Base-by-base conservation (phyloP, 1,140 invertebrate genomes). In the Chironomus tepperi region DNA sequence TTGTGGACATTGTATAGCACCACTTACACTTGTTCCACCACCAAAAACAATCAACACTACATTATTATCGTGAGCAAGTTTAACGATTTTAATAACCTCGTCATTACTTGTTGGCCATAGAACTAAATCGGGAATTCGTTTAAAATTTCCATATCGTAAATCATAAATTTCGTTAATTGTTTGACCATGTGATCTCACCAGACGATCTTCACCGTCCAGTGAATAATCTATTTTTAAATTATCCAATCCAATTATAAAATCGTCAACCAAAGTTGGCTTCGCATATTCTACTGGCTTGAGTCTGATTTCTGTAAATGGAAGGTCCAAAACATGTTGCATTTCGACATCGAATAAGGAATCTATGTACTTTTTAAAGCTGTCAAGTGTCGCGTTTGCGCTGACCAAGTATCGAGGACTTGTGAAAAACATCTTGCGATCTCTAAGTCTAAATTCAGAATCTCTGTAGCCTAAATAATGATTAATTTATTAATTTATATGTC, bases 21-120 rank as follows among this genome's bases (percentile, higher is more conserved):
- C 85, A 12, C 89, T 87, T 1, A 92, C 90, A 80, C 86, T 89
- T 3, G 90, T 92, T 2, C 90, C 90, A 72, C 89, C 90, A 72
- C 90, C 90, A 83, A 88, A 90, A 73, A 90, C 90, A 77, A 92
- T 91, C 8, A 92, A 82, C 1, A 87, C 88, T 19, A 89, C 84
- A 80, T 89, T 84, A 76, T 86, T 80, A 74, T 85, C 79, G 73
- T 81, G 79, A 0, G 88, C 89, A n/a, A 88, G 76, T 47, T 86
- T 80, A 1, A 91, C 87, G 47, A 91, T 78, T 76, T 84, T 83
- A 65, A 86, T 84, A n/a, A 88, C 87, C 73, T 88, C 83, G 43
- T 85, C 81, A 78, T 89, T 88, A 77, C 79, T 83, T 42, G 78
- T 79, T 75, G 89, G 89, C 89, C 89, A 91, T 0, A 88, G 82